Evolutionary conservation across 2,888 invertebrate genomes (phyloP), one percentile per base, ranked within the genome.

Genomic region (Amphipyra berbera): DNA sequence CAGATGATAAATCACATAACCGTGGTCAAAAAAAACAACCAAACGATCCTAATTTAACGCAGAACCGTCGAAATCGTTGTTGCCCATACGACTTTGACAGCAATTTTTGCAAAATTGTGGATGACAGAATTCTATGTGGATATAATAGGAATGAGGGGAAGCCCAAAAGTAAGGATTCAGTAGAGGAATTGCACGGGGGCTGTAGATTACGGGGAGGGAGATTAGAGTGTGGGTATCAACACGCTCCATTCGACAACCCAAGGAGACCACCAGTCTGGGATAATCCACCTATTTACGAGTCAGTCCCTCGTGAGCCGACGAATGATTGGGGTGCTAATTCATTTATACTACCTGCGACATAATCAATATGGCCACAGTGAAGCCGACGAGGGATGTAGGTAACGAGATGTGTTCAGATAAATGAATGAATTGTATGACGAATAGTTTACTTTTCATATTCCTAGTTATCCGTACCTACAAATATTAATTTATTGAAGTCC

Each of bases 21-120:
- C 8, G 4, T 1, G 6, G 7, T 2, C 0, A 0, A 46, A 3
- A 45, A 59, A 0, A 0, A 2, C 2, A n/a, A 0, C 35, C 2
- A 44, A 44, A 13, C 9, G 15, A 37, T 7, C 8, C 38, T 10
- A n/a, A 13, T 38, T 0, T 8, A 27, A 1, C 45, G 4, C n/a
- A 3, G 8, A 46, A 21, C 12, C 13, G 21, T 10, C 30, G 38
- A 46, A 89, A 76, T 6, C 80, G 77, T 6, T 93, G 93, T 62
- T 92, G 92, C 61, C 92, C 92, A 0, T 93, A 94, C 53, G 82
- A 90, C 33, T 93, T 91, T 58, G 86, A 93, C 45, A 79, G 88
- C 44, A 83, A 56, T 9, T 44, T 84, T 13, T 93, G 93, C 57
- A 84, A 78, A 81, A 54, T 71, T n/a, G 76, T 92, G 2, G 88